Conservation (phyloP, 2,888 invertebrate genomes). For the Tetropium fuscum region DNA sequence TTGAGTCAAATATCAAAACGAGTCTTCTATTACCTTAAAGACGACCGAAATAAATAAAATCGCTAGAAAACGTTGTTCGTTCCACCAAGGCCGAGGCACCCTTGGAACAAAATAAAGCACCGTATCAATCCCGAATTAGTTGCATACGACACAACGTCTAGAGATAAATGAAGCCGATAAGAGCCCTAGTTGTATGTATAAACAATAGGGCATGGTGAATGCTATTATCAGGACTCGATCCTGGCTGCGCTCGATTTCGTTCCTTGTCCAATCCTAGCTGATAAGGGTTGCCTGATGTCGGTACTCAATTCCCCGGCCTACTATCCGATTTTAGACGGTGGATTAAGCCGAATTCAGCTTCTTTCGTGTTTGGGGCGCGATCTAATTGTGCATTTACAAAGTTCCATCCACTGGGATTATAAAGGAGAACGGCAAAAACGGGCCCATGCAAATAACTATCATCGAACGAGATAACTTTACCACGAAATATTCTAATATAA, state of each 20-base stretch:
- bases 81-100: no score
- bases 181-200: constrained; percentile 20
- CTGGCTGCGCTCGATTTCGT: constrained; percentile 21
- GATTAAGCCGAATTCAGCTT: constrained; percentile 12
- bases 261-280: constrained; percentile 16
- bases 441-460: background rate
- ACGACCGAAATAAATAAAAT: background rate
- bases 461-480: background rate
- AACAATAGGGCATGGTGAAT: constrained; percentile 30
- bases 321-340: constrained; percentile 8
- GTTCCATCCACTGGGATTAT: constrained; percentile 1
- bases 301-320: constrained; percentile 15
- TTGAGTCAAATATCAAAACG: no score
- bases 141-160: constrained; percentile 24
- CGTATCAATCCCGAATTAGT: constrained; percentile 25
- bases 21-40: background rate
- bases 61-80: background rate
- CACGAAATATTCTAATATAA: background rate
- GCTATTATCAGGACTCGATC: constrained; percentile 30
- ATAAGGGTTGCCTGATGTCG: constrained; percentile 28
- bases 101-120: no score
- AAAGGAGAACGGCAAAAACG: constrained; percentile 8
- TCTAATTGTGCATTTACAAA: constrained; percentile 18
- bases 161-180: constrained; percentile 34
- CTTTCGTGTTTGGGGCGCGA: constrained; percentile 12